Evolutionary conservation across 30 jellyfish, hydroid and myxozoan genomes (phyloP), one percentile per base, ranked within the genome.

Genomic region (Morbakka virulenta): DNA sequence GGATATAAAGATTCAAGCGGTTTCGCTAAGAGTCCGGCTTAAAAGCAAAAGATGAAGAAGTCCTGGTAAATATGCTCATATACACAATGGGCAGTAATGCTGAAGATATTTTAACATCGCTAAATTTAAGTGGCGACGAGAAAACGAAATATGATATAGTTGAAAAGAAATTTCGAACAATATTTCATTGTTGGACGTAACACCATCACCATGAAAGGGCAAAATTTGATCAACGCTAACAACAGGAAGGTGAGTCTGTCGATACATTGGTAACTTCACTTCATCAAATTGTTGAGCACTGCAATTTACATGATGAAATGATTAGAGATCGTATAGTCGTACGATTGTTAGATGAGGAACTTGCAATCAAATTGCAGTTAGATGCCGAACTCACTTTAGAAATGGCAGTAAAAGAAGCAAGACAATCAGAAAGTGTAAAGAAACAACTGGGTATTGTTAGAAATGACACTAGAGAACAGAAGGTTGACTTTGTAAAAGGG

Each of bases 271-370:
- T 73, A 23, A 73, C 76, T 17, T 62, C 51, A 9, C 29, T 73
- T 28, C 52, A n/a, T 73, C 23, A 30, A 20, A 23, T 76, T 13
- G 87, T 74, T 9, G 73, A 62, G 48, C 69, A 41, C 50, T 77
- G 88, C 28, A 32, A 64, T 6, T 62, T 76, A 2, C 78, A 61
- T 25, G 78, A 53, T 35, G 87, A 76, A 61, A 6, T 76, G 26
- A 63, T 76, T 20, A 22, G 87, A 47, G 88, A 77, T 51, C 62
- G 82, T 35, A 63, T 64, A 17, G 88, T 77, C 21, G 88, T 77
- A 52, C 71, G 88, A 62, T 6, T 77, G 33, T 34, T 21, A 41
- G 88, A 77, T 76, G 64, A 47, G 47, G 14, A 31, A 53, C 35
- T 77, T 1, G 62, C 88, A 9, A 72, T 61, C 62, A 34, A 29